Evolutionary conservation across 2,113 vertebrate species (phyloP).

Genomic region (Piprites chloris): DNA sequence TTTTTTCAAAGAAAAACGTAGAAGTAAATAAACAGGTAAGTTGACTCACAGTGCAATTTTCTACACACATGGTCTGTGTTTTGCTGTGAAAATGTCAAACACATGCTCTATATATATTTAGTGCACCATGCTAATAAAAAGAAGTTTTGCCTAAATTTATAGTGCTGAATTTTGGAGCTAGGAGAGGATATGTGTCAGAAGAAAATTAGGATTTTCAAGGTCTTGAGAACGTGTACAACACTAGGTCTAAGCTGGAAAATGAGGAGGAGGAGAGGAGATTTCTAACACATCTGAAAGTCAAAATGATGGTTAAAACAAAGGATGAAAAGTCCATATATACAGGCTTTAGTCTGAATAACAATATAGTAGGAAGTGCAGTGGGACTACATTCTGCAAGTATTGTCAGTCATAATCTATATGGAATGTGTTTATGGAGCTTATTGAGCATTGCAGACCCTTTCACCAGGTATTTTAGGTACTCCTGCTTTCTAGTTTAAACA

Average conservation of each 20-base stretch:
- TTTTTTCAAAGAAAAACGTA: background rate
- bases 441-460: background rate
- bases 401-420: background rate
- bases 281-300: background rate
- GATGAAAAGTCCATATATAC: background rate
- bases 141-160: background rate
- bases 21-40: conserved; percentile 35
- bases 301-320: background rate
- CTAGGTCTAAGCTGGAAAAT: background rate
- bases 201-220: background rate
- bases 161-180: background rate
- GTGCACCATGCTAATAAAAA: background rate
- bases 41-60: conserved; percentile 14
- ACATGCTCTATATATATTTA: background rate
- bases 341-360: background rate
- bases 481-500: background rate
- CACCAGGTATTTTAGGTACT: background rate
- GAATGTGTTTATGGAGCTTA: background rate
- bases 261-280: background rate
- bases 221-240: background rate
- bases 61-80: background rate
- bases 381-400: background rate
- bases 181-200: background rate
- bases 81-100: conserved; percentile 5
- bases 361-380: background rate